Percentiles rank a stretch among this genome's conserved stretches.
These are phyloP conservation scores for Heliconius nattereri DNA, from an alignment of 1,140 invertebrate species.

Conservation along the genomic window DNA sequence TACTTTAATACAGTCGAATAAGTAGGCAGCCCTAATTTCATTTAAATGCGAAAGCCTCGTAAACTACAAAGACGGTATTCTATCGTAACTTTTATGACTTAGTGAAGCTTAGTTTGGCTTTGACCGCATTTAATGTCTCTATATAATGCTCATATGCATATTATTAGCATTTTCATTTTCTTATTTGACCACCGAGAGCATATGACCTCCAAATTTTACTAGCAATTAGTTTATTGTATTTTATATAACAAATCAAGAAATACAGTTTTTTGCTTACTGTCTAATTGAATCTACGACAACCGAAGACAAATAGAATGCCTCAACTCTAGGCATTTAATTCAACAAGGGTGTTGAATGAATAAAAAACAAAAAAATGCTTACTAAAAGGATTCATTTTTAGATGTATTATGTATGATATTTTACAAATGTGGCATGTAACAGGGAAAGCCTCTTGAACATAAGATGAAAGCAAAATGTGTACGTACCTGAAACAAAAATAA, in stretches of 20 bases:
- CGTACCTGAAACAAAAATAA: constrained; percentile 28
- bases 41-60: not conserved
- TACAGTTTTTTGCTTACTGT: too few relatives aligned
- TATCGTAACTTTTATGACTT: constrained; percentile 9
- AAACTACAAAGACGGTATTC: constrained; percentile 7
- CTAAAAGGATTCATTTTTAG: not conserved
- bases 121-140: constrained; percentile 6
- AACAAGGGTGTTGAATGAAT: too few relatives aligned
- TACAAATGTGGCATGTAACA: constrained; percentile 4
- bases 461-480: not conserved
- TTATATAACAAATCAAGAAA: too few relatives aligned
- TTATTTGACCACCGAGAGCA: too few relatives aligned
- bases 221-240: too few relatives aligned
- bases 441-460: not conserved
- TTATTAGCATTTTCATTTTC: not conserved
- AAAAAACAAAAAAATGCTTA: not conserved
- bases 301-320: not conserved
- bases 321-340: not conserved
- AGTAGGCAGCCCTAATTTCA: not conserved
- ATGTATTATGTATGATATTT: not conserved
- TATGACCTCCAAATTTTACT: too few relatives aligned
- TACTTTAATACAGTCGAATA: not conserved
- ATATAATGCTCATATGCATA: not conserved
- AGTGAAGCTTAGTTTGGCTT: constrained; percentile 3
- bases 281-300: too few relatives aligned